Conservation (phyloP, 2,888 invertebrate genomes). For the Crossocerus cetratus region DNA sequence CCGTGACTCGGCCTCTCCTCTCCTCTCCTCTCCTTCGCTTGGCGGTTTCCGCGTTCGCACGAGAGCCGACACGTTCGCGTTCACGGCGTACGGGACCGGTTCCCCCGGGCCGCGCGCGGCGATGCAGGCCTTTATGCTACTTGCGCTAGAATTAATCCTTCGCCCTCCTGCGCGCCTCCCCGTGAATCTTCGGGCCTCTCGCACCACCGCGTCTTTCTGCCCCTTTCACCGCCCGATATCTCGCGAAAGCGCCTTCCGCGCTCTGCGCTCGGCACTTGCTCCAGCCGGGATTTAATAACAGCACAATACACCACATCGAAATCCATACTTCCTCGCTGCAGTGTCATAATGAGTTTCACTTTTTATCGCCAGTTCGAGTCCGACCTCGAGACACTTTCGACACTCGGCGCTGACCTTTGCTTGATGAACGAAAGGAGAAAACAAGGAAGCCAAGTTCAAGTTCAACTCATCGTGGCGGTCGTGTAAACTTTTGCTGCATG, state of each 20-base stretch:
- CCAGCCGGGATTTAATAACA: too few species aligned
- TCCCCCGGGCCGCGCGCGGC: too few species aligned
- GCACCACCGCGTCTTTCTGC: conserved; percentile 9
- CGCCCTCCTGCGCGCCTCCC: conserved; percentile 24
- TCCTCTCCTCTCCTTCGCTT: conserved; percentile 42
- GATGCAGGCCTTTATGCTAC: conserved; percentile 61
- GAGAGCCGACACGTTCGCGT: conserved; percentile 48
- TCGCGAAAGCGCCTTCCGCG: neutral
- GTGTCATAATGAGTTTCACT: too few species aligned
- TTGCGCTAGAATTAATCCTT: conserved; percentile 37
- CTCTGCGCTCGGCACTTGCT: neutral
- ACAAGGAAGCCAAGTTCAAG: too few species aligned
- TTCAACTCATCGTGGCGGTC: too few species aligned
- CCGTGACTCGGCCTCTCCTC: conserved; percentile 53
- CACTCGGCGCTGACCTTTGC: too few species aligned
- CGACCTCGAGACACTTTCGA: too few species aligned
- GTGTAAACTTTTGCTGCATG: too few species aligned
- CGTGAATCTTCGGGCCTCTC: neutral
- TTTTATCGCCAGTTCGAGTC: too few species aligned
- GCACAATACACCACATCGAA: too few species aligned
- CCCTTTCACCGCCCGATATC: conserved; percentile 31
- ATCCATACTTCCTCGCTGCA: too few species aligned
- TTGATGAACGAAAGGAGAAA: too few species aligned
- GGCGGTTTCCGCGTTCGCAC: conserved; percentile 68
- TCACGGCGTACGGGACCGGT: conserved; percentile 60